phyloP scores from a whole-genome alignment of 2,888 invertebrate species.

The Epirrhoe alternata region DNA sequence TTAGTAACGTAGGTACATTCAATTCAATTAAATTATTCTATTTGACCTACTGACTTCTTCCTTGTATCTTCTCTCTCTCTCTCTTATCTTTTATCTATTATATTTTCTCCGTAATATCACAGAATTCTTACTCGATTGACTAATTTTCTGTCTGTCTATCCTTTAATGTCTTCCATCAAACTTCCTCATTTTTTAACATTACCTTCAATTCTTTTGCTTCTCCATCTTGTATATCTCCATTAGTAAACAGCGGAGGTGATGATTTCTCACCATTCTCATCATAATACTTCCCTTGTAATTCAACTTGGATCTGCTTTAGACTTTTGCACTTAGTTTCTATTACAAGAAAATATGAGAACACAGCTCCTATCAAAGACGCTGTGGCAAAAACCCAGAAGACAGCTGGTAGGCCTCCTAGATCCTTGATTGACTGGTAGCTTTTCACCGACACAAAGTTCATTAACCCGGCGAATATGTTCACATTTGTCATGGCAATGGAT shows the following conservation, averaged over 20 bases:
- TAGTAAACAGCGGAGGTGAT: background rate
- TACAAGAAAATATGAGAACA: conserved; percentile 71
- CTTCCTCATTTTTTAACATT: conserved; percentile 12
- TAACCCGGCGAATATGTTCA: conserved; percentile 72
- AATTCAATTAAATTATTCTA: background rate
- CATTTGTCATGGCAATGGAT: conserved; percentile 77
- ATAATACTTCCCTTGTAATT: conserved; percentile 67
- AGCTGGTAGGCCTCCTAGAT: conserved; percentile 72
- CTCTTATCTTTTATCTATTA: background rate
- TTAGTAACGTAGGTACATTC: background rate
- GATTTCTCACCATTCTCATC: conserved; percentile 49
- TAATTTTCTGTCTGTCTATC: background rate
- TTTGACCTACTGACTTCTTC: background rate
- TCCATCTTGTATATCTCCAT: background rate
- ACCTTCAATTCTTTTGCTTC: conserved; percentile 12
- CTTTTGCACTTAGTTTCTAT: conserved; percentile 86
- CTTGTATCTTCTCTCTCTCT: background rate
- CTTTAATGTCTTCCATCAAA: conserved; percentile 5
- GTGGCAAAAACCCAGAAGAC: conserved; percentile 77
- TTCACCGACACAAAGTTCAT: conserved; percentile 78
- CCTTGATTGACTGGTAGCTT: conserved; percentile 76
- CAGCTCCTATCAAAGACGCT: conserved; percentile 70
- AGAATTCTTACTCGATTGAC: background rate
- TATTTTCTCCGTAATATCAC: background rate
- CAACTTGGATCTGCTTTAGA: conserved; percentile 81